Evolutionary conservation across 2,113 vertebrate genomes (phyloP).

Genomic region (Neotoma lepida): DNA sequence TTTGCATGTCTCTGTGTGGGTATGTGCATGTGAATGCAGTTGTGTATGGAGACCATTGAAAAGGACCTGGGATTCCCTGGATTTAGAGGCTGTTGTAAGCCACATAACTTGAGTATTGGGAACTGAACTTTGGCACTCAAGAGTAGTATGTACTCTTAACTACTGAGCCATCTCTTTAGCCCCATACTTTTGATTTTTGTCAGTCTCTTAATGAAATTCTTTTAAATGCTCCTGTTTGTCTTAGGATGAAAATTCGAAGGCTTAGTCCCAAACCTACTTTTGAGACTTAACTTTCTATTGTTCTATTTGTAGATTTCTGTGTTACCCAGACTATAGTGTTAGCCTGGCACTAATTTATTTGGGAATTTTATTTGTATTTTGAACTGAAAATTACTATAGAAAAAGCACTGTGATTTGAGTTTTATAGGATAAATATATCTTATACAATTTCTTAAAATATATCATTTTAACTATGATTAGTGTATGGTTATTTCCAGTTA

Average conservation of each 20-base stretch:
- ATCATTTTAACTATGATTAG: background rate
- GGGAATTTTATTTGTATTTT: constrained; percentile 19
- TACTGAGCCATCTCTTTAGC: background rate
- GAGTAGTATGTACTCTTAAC: background rate
- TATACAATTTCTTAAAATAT: constrained; percentile 23
- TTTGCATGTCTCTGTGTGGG: background rate
- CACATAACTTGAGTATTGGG: background rate
- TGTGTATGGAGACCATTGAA: background rate
- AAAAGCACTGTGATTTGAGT: background rate
- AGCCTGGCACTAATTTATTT: constrained; percentile 43
- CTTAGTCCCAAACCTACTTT: background rate
- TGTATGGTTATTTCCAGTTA: constrained; percentile 13
- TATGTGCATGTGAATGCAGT: background rate
- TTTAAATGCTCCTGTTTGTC: background rate
- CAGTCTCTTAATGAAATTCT: background rate
- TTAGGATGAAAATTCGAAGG: constrained; percentile 16
- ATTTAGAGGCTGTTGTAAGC: background rate
- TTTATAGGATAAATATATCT: constrained; percentile 1
- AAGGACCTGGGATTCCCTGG: background rate
- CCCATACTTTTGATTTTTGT: background rate
- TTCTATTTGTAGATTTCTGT: background rate
- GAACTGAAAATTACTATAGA: constrained; percentile 22
- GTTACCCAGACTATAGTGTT: background rate
- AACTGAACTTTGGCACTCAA: background rate
- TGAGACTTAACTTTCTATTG: background rate